Percentiles rank a stretch among this genome's conserved stretches.
phyloP scores from a whole-genome alignment of 2,113 vertebrate species.

The Ceratotherium simum region DNA sequence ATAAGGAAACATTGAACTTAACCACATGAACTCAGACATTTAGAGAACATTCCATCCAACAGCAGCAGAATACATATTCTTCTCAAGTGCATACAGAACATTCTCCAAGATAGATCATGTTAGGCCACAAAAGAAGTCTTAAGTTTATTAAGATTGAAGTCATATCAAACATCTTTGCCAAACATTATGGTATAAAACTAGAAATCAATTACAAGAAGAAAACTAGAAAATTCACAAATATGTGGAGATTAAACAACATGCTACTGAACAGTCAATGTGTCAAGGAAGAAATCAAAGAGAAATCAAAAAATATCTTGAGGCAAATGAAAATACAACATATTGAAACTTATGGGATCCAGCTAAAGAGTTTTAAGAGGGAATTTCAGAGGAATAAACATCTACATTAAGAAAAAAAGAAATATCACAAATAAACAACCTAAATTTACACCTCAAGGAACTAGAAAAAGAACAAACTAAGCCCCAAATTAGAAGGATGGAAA shows the following conservation, averaged over 20 bases:
- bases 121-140: not conserved
- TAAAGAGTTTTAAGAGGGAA: not conserved
- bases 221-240: too few relatives aligned
- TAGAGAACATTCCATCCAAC: not conserved
- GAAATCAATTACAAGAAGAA: too few relatives aligned
- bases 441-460: too few relatives aligned
- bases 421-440: too few relatives aligned
- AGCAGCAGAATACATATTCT: not conserved
- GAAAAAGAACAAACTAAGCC: too few relatives aligned
- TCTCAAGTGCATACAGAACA: not conserved
- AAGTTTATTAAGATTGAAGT: not conserved
- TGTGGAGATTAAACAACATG: too few relatives aligned
- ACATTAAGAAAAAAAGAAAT: not conserved
- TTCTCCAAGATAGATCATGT: not conserved
- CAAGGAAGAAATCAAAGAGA: not conserved
- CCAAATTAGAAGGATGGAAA: too few relatives aligned
- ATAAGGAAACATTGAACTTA: not conserved
- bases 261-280: not conserved
- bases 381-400: not conserved
- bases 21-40: not conserved
- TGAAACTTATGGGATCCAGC: not conserved
- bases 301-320: not conserved
- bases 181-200: too few relatives aligned
- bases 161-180: too few relatives aligned
- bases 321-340: not conserved